Conservation (phyloP, 2,797 vertebrate species). For the Threskiornis aethiopicus region DNA sequence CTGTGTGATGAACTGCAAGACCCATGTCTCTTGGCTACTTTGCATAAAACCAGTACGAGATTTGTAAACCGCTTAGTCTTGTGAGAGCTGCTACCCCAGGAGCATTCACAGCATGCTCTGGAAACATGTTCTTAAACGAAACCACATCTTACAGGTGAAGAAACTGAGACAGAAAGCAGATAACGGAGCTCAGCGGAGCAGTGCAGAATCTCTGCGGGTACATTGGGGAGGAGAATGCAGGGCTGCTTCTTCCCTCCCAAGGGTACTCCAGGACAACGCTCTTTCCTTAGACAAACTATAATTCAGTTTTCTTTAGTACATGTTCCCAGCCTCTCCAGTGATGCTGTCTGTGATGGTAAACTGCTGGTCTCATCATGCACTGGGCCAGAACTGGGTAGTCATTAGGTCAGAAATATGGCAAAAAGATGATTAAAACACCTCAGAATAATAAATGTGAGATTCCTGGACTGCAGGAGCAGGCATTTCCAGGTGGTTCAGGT, state of each 20-base stretch:
- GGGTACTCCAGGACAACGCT: neutral
- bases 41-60: neutral
- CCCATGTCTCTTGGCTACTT: neutral
- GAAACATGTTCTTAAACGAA: neutral
- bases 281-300: neutral
- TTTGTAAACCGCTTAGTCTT: neutral
- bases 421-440: neutral
- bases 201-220: neutral
- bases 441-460: neutral
- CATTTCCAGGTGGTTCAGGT: neutral
- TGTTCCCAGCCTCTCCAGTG: neutral
- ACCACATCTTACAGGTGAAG: neutral
- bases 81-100: neutral
- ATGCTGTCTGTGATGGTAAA: accelerated
- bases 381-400: neutral
- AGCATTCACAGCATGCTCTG: neutral
- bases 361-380: neutral
- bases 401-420: neutral
- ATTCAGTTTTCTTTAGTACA: neutral
- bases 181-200: neutral
- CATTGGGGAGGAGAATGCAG: neutral
- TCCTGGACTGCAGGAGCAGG: neutral
- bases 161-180: neutral
- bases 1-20: accelerated
- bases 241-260: neutral